A percentile compares a stretch with the other conserved stretches of the same genome.
phyloP scores from a whole-genome alignment of 35 echinoderm and acorn worm species.

The Amphiura filiformis region DNA sequence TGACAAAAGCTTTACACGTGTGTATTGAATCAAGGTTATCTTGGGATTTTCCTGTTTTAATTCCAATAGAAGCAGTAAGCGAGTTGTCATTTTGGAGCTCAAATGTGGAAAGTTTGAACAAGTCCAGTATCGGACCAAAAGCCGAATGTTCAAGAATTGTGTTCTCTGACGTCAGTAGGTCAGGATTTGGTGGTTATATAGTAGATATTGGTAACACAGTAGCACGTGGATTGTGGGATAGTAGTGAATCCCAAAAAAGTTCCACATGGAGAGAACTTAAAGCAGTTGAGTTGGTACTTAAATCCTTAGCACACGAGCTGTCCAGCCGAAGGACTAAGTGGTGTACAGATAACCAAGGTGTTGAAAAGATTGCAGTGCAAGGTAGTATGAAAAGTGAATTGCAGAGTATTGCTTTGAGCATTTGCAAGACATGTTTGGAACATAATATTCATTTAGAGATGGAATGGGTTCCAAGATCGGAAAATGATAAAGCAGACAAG shows the following conservation, averaged over 20 bases:
- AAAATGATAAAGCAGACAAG: conserved; percentile 18
- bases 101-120: not conserved
- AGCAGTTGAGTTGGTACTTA: conserved; percentile 11
- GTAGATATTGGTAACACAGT: not conserved
- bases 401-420: not conserved
- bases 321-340: not conserved
- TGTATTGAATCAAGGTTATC: not conserved
- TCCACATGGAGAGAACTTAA: conserved; percentile 37
- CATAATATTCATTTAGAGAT: not conserved
- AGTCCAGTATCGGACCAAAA: not conserved
- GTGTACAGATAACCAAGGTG: conserved; percentile 19
- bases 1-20: conserved; percentile 1
- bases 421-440: conserved; percentile 8
- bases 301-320: conserved; percentile 12
- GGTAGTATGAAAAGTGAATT: conserved; percentile 8
- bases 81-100: not conserved
- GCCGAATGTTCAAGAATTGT: conserved; percentile 7
- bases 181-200: not conserved
- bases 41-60: not conserved
- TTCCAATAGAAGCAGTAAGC: not conserved
- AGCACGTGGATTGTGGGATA: conserved; percentile 1
- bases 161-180: not conserved
- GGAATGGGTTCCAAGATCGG: conserved; percentile 23
- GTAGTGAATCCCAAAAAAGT: not conserved
- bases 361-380: not conserved